Base-by-base conservation (phyloP, 1,140 invertebrate genomes). In the Ips nitidus region DNA sequence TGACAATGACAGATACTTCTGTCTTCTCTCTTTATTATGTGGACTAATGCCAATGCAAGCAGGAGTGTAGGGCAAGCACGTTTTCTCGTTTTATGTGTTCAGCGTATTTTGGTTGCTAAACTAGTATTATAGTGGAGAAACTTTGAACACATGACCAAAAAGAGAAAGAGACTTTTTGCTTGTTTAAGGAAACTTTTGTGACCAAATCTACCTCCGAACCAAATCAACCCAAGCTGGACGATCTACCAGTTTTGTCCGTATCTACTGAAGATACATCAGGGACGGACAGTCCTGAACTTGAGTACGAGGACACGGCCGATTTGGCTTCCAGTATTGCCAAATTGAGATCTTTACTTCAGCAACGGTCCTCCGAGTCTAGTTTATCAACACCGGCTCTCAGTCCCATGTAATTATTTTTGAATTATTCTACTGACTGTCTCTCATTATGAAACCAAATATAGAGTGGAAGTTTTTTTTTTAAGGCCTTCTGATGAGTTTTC, bases 311-410 rank as follows among this genome's bases (percentile, higher is more conserved):
- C 73, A 84, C 86, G 1, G 88, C 88, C 1, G 89, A 90, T 78
- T 85, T 91, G 69, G 89, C 89, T 7, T 85, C 88, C 45, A 89
- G 87, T 42, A 90, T 90, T 73, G 89, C 89, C n/a, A 89, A 89
- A 75, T 79, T 90, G 39, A 78, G 89, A 43, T 87, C 83, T 74
- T 77, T 91, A 62, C 79, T 91, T 43, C 87, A 88, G 73, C 87
- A 89, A 74, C 85, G 87, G 70, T 85, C 85, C 5, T 83, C 82
- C 47, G 84, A 83, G 70, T 78, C 76, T n/a, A 75, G 55, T 73
- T 56, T 77, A 41, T 78, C 75, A 38, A 80, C 79, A n/a, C 79
- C 79, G 8, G 72, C 76, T 38, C 60, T 79, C n/a, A 79, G 78
- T 74, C 79, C 78, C 37, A 77, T 80, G 79, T 79, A 73, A 55